Evolutionary conservation across 2,113 vertebrate genomes (phyloP).

Genomic region (Parotia lawesii): DNA sequence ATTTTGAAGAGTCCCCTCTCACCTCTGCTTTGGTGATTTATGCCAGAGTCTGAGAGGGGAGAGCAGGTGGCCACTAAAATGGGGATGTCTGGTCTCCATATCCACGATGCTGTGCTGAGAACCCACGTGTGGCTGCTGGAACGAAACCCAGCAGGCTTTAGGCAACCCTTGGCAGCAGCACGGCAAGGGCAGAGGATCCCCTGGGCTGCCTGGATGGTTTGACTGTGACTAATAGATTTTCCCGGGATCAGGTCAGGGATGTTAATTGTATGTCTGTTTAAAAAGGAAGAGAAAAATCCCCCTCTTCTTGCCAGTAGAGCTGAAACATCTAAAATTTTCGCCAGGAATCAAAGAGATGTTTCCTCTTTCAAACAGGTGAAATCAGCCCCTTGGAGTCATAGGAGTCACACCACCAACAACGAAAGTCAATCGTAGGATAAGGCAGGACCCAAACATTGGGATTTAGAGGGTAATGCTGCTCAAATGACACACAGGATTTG

Average conservation of each 20-base stretch:
- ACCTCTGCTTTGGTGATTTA: not conserved
- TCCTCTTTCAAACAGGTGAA: not conserved
- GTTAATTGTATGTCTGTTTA: not conserved
- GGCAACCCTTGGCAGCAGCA: not conserved
- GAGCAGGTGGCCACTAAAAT: not conserved
- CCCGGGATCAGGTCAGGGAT: not conserved
- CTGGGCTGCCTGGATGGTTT: not conserved
- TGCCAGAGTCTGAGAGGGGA: not conserved
- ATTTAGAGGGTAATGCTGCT: not conserved
- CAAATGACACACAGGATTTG: not conserved
- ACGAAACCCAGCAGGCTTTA: not conserved
- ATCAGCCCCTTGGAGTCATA: not conserved
- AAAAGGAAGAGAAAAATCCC: not conserved
- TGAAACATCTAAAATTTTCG: not conserved
- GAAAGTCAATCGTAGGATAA: not conserved
- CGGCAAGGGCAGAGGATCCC: not conserved
- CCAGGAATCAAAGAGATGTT: not conserved
- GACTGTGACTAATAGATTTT: conserved; percentile 29
- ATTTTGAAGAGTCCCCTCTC: not conserved
- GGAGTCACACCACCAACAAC: not conserved
- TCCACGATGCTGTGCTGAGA: not conserved
- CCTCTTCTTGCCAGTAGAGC: not conserved
- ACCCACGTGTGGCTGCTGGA: not conserved
- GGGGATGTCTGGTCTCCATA: not conserved
- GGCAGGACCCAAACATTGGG: not conserved